Conservation (phyloP, 2,888 invertebrate genomes). For the Pseudanteris insignis region DNA sequence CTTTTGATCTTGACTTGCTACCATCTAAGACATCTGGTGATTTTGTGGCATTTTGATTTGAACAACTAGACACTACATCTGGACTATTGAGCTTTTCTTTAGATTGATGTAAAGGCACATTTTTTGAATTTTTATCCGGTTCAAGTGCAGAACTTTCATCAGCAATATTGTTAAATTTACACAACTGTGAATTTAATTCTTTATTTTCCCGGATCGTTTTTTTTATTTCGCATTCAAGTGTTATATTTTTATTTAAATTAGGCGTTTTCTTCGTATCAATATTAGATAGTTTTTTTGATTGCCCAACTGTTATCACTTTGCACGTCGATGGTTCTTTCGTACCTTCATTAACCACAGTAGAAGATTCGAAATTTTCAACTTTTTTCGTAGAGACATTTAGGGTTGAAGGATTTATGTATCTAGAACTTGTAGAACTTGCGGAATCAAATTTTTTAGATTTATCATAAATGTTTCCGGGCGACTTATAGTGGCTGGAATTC, state of each 20-base stretch:
- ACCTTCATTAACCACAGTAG: slow-evolving; percentile 47
- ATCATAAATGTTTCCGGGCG: slow-evolving; percentile 72
- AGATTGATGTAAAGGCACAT: slow-evolving; percentile 52
- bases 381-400: slow-evolving; percentile 72
- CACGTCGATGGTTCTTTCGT: slow-evolving; percentile 48
- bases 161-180: slow-evolving; percentile 42
- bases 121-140: slow-evolving; percentile 26
- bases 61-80: slow-evolving; percentile 78
- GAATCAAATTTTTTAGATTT: slow-evolving; percentile 70
- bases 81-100: slow-evolving; percentile 71
- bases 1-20: slow-evolving; percentile 43
- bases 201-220: slow-evolving; percentile 50
- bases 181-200: slow-evolving; percentile 51
- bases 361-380: slow-evolving; percentile 27
- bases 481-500: slow-evolving; percentile 70
- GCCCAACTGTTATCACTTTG: slow-evolving; percentile 54
- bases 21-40: slow-evolving; percentile 66
- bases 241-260: slow-evolving; percentile 41
- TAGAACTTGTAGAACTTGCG: slow-evolving; percentile 74
- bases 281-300: slow-evolving; percentile 34
- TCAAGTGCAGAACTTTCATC: slow-evolving; percentile 46
- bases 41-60: slow-evolving; percentile 66
- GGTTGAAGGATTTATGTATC: slow-evolving; percentile 78
- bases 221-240: slow-evolving; percentile 32
- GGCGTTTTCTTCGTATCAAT: slow-evolving; percentile 51